Evolutionary conservation across 2,888 invertebrate genomes (phyloP).

Genomic region (Rhingia rostrata): DNA sequence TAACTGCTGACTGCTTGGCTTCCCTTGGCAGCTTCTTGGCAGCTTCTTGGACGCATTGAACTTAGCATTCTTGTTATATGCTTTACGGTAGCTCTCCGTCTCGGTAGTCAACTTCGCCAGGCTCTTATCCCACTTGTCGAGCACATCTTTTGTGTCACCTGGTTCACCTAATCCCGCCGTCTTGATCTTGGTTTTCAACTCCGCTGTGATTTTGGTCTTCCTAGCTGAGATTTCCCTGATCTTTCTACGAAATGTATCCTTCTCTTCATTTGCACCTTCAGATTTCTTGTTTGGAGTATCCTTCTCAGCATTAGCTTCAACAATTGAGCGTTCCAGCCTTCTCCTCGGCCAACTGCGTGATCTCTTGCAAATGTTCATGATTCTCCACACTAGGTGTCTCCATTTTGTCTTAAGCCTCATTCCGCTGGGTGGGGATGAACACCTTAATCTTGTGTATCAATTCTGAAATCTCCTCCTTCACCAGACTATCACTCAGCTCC

Average conservation of each 20-base stretch:
- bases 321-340: conserved; percentile 81
- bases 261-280: conserved; percentile 83
- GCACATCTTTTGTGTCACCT: conserved; percentile 76
- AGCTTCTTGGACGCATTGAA: conserved; percentile 81
- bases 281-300: conserved; percentile 80
- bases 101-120: conserved; percentile 80
- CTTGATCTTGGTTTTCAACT: conserved; percentile 79
- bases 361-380: conserved; percentile 84
- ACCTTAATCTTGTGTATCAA: conserved; percentile 87
- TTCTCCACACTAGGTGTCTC: conserved; percentile 86
- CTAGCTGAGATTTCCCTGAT: conserved; percentile 77
- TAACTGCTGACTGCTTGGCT: conserved; percentile 80
- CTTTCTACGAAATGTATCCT: conserved; percentile 78
- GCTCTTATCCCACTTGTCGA: conserved; percentile 80
- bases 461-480: conserved; percentile 87
- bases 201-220: conserved; percentile 78
- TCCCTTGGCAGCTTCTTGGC: conserved; percentile 82
- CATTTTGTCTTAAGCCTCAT: conserved; percentile 88
- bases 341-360: conserved; percentile 84
- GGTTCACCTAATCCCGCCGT: conserved; percentile 77
- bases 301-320: conserved; percentile 73
- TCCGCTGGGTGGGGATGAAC: conserved; percentile 87
- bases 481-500: conserved; percentile 85
- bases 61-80: conserved; percentile 81
- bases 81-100: conserved; percentile 81